Evolutionary conservation across 1,140 invertebrate genomes (phyloP).

Genomic region (Dendrolimus kikuchii): DNA sequence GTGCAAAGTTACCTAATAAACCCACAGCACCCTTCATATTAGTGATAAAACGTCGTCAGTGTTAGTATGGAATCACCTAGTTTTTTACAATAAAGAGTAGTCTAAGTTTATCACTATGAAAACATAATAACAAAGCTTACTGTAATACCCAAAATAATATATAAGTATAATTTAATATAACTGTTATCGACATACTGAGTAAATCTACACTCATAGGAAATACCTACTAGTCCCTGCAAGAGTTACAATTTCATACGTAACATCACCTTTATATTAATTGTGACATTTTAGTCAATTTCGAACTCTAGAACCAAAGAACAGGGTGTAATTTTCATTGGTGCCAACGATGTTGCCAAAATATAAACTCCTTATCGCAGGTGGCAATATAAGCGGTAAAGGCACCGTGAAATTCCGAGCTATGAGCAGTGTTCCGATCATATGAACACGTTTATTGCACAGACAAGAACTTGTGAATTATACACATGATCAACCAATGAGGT

Average conservation of each 20-base stretch:
- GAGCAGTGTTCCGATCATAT: conserved; percentile 13
- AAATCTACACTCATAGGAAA: conserved; percentile 17
- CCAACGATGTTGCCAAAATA: conserved; percentile 24
- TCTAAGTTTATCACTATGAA: neutral
- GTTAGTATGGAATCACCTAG: too few relatives aligned
- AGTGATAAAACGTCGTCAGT: too few relatives aligned
- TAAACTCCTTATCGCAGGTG: conserved; percentile 39
- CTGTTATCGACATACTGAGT: neutral
- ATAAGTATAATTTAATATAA: neutral
- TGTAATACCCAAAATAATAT: neutral
- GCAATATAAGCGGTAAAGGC: conserved; percentile 27
- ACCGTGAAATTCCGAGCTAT: conserved; percentile 25
- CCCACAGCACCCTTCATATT: too few relatives aligned
- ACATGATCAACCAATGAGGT: conserved; percentile 14
- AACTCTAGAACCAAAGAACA: conserved; percentile 14
- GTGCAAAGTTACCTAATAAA: too few relatives aligned
- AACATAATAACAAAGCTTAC: neutral
- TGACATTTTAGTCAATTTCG: conserved; percentile 12
- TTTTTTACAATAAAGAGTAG: too few relatives aligned
- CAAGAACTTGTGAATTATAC: conserved; percentile 19
- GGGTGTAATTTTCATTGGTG: conserved; percentile 14
- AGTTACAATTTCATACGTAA: conserved; percentile 26
- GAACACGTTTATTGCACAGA: conserved; percentile 21
- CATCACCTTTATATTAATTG: conserved; percentile 22
- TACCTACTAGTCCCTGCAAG: conserved; percentile 27